Evolutionary conservation across 23 tunicate genomes (phyloP).

Genomic region (Botrylloides violaceus): DNA sequence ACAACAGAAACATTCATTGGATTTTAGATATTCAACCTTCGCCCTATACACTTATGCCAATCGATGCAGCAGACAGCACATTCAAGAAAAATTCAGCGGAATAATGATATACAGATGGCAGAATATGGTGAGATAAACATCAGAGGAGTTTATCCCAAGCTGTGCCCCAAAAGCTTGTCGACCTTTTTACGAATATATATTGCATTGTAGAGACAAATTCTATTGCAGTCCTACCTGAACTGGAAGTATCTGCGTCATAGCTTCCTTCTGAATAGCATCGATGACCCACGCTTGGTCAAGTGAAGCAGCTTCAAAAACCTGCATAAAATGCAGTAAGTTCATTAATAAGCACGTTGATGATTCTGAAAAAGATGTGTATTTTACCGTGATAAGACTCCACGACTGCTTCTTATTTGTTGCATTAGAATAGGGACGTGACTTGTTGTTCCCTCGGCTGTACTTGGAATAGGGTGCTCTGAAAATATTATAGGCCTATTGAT

Average conservation of each 20-base stretch:
- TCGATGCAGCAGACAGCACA: no score
- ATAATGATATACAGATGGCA: no score
- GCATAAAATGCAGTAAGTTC: not conserved
- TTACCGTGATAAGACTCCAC: conserved; percentile 7
- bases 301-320: conserved; percentile 28
- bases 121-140: no score
- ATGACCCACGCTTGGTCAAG: conserved; percentile 41
- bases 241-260: conserved; percentile 18
- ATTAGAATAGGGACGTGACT: not conserved
- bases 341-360: not conserved
- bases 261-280: conserved; percentile 24
- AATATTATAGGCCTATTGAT: not conserved
- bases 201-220: no score
- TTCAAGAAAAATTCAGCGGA: no score
- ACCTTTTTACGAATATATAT: no score
- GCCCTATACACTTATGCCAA: no score
- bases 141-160: no score
- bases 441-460: not conserved
- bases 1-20: no score
- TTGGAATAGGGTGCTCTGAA: no score
- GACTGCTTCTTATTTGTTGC: not conserved
- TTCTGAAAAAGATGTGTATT: not conserved
- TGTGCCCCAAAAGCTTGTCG: no score
- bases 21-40: no score
- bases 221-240: conserved; percentile 16